Conservation (phyloP, 2,113 vertebrate species). For the Todiramphus chloris region DNA sequence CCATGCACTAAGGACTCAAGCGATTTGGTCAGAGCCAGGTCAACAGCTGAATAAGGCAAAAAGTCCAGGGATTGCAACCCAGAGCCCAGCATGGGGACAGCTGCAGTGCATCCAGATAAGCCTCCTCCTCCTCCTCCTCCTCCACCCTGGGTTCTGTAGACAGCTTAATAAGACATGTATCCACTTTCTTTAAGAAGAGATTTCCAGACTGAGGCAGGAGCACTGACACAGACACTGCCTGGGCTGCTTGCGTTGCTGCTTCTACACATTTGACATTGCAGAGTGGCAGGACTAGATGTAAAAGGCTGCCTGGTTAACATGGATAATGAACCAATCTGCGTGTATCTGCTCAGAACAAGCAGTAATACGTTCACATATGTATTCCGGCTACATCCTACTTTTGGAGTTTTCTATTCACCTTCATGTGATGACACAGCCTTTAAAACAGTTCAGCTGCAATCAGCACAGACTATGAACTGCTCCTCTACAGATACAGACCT, state of each 20-base stretch:
- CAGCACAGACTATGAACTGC: not conserved
- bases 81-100: not conserved
- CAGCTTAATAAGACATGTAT: not conserved
- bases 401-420: not conserved
- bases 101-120: not conserved
- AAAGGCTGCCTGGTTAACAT: not conserved
- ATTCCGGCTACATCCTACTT: not conserved
- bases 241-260: not conserved
- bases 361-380: not conserved
- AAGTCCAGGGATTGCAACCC: not conserved
- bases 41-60: not conserved
- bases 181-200: not conserved
- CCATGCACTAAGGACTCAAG: not conserved
- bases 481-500: not conserved
- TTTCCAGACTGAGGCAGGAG: not conserved
- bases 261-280: not conserved
- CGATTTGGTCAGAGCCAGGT: not conserved
- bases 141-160: not conserved
- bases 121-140: not conserved
- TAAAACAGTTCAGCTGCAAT: not conserved
- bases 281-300: not conserved
- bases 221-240: not conserved
- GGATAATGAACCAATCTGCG: rapidly evolving
- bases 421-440: not conserved
- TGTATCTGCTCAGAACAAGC: not conserved